Conservation (phyloP, 1,140 invertebrate species). For the Anagrus nilaparvatae region DNA sequence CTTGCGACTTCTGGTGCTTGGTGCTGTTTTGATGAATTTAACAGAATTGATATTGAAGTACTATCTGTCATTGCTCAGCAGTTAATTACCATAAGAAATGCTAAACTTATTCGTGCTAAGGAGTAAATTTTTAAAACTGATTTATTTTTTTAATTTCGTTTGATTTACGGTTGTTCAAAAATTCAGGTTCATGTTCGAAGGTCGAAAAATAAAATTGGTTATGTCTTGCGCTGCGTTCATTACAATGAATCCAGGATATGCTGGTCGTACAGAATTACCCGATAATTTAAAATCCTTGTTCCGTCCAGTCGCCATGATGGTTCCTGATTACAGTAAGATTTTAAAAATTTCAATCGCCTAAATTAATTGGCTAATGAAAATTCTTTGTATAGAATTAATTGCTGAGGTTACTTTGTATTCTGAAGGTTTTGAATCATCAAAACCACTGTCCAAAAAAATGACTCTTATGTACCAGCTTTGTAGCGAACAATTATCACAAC, state of each 20-base stretch:
- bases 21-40: slow-evolving; percentile 91
- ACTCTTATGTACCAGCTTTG: slow-evolving; percentile 86
- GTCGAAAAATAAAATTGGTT: slow-evolving; percentile 75
- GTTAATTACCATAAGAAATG: slow-evolving; percentile 66
- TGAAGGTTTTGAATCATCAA: slow-evolving; percentile 83
- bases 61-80: slow-evolving; percentile 81
- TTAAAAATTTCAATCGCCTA: slow-evolving; percentile 7
- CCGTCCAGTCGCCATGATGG: slow-evolving; percentile 86
- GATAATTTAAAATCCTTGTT: slow-evolving; percentile 81
- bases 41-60: slow-evolving; percentile 84
- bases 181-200: slow-evolving; percentile 79
- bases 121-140: slow-evolving; percentile 36
- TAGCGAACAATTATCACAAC: slow-evolving; percentile 83
- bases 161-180: not conserved
- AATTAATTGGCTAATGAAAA: slow-evolving; percentile 5
- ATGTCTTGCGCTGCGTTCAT: slow-evolving; percentile 82
- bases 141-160: slow-evolving; percentile 1
- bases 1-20: slow-evolving; percentile 79
- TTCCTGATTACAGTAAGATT: slow-evolving; percentile 71
- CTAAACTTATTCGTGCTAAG: slow-evolving; percentile 54
- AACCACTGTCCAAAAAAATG: slow-evolving; percentile 78
- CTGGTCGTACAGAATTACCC: slow-evolving; percentile 73
- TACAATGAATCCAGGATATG: slow-evolving; percentile 84
- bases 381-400: slow-evolving; percentile 57
- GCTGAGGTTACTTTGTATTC: slow-evolving; percentile 88